These are phyloP conservation scores for Sinopyrophorus schimmeli DNA, from an alignment of 2,888 invertebrate genomes.

Conservation along the genomic window DNA sequence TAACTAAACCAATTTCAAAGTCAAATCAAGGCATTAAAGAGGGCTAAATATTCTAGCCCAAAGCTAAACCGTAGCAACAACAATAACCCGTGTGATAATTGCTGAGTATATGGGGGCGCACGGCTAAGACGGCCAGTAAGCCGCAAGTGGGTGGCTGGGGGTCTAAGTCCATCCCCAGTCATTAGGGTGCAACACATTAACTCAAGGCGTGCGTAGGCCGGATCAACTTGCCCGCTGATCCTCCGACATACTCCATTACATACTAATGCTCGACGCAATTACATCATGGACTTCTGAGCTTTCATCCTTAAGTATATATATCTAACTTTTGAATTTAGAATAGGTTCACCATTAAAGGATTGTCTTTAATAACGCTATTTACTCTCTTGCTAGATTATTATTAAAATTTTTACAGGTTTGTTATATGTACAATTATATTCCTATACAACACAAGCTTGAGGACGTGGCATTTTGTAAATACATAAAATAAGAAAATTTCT, in stretches of 20 bases:
- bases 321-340: conserved; percentile 24
- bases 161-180: conserved; percentile 47
- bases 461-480: too few relatives aligned
- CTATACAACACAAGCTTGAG: too few relatives aligned
- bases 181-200: conserved; percentile 54
- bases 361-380: too few relatives aligned
- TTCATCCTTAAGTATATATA: conserved; percentile 23
- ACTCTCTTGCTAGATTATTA: too few relatives aligned
- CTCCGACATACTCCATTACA: conserved; percentile 52
- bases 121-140: conserved; percentile 45
- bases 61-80: conserved; percentile 53
- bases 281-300: conserved; percentile 33
- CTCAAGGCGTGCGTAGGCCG: conserved; percentile 53
- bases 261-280: conserved; percentile 48
- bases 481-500: too few relatives aligned
- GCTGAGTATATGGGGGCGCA: conserved; percentile 43
- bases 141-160: conserved; percentile 39
- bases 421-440: too few relatives aligned
- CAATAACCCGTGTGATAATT: conserved; percentile 56
- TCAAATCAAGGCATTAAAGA: conserved; percentile 53
- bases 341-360: too few relatives aligned
- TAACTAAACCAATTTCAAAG: conserved; percentile 51
- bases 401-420: too few relatives aligned
- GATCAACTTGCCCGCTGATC: conserved; percentile 51
- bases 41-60: conserved; percentile 52